Conservation (phyloP, 2,113 vertebrate species). For the Saccopteryx bilineata region DNA sequence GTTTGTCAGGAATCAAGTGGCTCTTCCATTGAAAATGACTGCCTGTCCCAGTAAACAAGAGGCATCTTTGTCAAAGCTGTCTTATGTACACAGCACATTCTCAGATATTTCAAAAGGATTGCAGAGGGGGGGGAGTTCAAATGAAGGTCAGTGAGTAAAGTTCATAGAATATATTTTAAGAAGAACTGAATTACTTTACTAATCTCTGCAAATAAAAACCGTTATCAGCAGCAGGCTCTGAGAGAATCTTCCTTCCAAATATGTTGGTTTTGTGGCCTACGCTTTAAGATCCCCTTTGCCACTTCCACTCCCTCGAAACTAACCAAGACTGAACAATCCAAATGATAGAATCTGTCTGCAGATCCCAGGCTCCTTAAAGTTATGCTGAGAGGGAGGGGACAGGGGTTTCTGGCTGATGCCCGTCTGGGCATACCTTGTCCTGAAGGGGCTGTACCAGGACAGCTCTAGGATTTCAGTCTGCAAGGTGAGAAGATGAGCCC, state of each 20-base stretch:
- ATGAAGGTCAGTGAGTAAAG: conserved; percentile 68
- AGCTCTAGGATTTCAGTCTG: conserved; percentile 85
- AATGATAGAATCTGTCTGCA: neutral
- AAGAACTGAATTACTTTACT: conserved; percentile 59
- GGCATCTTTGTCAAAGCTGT: conserved; percentile 5
- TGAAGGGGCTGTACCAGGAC: conserved; percentile 57
- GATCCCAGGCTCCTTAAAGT: conserved; percentile 49
- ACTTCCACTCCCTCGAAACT: conserved; percentile 10
- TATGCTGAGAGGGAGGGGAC: neutral
- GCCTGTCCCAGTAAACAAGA: conserved; percentile 31
- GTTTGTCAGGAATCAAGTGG: neutral
- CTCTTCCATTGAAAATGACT: neutral
- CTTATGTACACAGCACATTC: conserved; percentile 42
- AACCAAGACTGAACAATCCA: neutral
- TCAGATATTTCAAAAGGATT: conserved; percentile 61
- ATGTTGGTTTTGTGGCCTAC: conserved; percentile 2
- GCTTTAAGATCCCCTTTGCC: neutral
- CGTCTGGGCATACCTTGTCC: conserved; percentile 75
- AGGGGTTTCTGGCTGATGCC: conserved; percentile 64
- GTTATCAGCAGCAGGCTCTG: neutral
- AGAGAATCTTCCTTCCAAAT: conserved; percentile 53
- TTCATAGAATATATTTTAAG: conserved; percentile 67
- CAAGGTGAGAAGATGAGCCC: conserved; percentile 84
- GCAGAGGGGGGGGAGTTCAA: neutral
- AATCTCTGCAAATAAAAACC: conserved; percentile 50